Evolutionary conservation across 1,140 invertebrate species (phyloP).

Genomic region (Saccostrea cuccullata): DNA sequence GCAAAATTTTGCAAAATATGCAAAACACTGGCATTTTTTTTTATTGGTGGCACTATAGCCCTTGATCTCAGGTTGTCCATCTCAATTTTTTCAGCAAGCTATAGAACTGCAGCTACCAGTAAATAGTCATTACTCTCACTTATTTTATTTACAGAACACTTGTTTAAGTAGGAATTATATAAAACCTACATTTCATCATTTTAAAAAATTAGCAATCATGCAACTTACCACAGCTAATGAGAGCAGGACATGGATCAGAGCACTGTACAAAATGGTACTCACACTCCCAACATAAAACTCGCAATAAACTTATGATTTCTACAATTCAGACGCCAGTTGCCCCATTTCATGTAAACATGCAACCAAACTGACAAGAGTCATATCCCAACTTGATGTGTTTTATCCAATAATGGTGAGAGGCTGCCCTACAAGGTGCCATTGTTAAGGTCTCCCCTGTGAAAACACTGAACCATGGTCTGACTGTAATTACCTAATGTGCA

Average conservation of each 20-base stretch:
- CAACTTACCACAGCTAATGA: neutral
- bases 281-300: neutral
- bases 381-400: neutral
- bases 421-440: constrained; percentile 18
- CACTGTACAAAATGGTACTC: neutral
- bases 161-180: too few relatives aligned
- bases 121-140: too few relatives aligned
- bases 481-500: constrained; percentile 33
- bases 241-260: neutral
- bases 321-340: neutral
- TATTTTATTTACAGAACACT: too few relatives aligned
- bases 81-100: too few relatives aligned
- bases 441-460: neutral
- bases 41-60: too few relatives aligned
- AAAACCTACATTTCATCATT: too few relatives aligned
- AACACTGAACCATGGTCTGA: constrained; percentile 6
- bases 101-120: too few relatives aligned
- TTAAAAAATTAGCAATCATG: neutral
- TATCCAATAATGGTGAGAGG: constrained; percentile 4
- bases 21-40: too few relatives aligned
- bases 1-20: too few relatives aligned
- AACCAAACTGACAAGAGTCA: neutral
- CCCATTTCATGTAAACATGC: neutral
- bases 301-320: neutral
- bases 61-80: too few relatives aligned